Conservation (phyloP, 2,888 invertebrate genomes). For the Scaptomyza polygonia region DNA sequence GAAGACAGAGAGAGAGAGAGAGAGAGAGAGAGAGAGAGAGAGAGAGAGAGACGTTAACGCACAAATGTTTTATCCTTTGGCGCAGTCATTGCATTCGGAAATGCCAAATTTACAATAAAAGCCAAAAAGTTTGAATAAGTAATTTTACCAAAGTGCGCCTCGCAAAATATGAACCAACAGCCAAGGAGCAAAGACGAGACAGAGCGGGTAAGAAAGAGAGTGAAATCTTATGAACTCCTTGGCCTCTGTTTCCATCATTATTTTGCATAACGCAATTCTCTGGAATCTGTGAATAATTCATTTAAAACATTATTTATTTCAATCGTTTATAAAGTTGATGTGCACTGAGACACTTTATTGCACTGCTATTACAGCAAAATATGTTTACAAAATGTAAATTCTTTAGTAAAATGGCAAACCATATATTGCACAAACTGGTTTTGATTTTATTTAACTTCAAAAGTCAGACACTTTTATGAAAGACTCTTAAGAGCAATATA, state of each 20-base stretch:
- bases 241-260: slow-evolving; percentile 17
- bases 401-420: background rate
- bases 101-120: slow-evolving; percentile 70
- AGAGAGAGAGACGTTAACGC: slow-evolving; percentile 3
- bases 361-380: slow-evolving; percentile 15
- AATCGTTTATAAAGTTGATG: slow-evolving; percentile 52
- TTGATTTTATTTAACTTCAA: too few relatives aligned
- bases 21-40: background rate
- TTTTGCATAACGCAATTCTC: slow-evolving; percentile 23
- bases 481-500: too few relatives aligned
- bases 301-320: slow-evolving; percentile 62
- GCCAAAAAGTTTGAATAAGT: slow-evolving; percentile 68
- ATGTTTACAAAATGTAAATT: background rate
- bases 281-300: slow-evolving; percentile 54
- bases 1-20: slow-evolving; percentile 13
- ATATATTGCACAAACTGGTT: too few relatives aligned
- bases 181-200: background rate
- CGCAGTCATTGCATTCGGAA: slow-evolving; percentile 56
- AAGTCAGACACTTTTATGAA: too few relatives aligned
- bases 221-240: slow-evolving; percentile 14
- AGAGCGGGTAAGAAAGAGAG: background rate
- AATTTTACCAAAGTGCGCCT: slow-evolving; percentile 40
- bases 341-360: slow-evolving; percentile 36
- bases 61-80: slow-evolving; percentile 44
- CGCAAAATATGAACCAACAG: slow-evolving; percentile 11